A percentile compares a stretch with the other conserved stretches of the same genome.
Conservation (phyloP, 2,113 vertebrate species). For the Cephalopterus ornatus region DNA sequence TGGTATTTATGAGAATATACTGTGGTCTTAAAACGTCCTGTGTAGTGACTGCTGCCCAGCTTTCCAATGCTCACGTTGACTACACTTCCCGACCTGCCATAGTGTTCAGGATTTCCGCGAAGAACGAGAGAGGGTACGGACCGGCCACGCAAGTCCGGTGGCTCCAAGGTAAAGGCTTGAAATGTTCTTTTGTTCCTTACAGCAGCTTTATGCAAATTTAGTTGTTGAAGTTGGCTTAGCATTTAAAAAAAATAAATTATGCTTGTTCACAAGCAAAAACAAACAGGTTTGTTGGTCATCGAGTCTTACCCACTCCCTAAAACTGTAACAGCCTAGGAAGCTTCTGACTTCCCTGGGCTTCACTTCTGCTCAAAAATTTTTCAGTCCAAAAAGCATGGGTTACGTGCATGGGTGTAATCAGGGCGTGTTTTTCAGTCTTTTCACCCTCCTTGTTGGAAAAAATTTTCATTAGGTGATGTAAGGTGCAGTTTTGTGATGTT, state of each 20-base stretch:
- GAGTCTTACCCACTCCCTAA: background rate
- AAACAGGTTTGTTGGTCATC: background rate
- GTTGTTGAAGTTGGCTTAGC: background rate
- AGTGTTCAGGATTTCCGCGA: constrained; percentile 95
- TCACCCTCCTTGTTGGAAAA: background rate
- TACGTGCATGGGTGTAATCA: background rate
- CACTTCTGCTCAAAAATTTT: background rate
- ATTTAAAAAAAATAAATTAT: background rate
- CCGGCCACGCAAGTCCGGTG: constrained; percentile 97
- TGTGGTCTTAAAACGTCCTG: constrained; percentile 92
- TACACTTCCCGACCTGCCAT: constrained; percentile 89
- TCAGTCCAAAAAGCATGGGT: background rate
- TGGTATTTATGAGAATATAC: constrained; percentile 95
- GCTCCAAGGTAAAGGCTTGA: constrained; percentile 87
- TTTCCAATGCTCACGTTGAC: constrained; percentile 92
- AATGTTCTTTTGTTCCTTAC: background rate
- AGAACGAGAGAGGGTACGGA: constrained; percentile 96
- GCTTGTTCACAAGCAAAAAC: background rate
- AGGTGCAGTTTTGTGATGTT: background rate
- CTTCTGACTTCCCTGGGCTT: background rate
- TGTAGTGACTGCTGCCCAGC: constrained; percentile 82
- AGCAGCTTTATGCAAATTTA: background rate
- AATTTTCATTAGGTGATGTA: background rate
- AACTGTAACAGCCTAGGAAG: background rate
- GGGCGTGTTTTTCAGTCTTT: background rate